These are phyloP conservation scores for Conger conger DNA, from an alignment of 2,113 vertebrate genomes.

Conservation along the genomic window DNA sequence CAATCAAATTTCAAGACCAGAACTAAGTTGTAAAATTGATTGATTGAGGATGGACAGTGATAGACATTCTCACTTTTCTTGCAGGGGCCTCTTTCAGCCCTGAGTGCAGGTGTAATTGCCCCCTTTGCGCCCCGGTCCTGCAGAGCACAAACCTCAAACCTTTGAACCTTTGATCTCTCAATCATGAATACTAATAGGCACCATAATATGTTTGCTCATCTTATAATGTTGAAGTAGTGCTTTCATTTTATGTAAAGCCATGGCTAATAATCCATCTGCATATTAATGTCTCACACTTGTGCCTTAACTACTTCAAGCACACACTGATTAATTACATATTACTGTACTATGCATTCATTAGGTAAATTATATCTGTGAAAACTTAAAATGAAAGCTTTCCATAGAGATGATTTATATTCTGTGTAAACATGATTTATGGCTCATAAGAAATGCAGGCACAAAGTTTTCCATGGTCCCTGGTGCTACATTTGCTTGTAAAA, in stretches of 20 bases:
- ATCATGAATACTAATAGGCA: constrained; percentile 21
- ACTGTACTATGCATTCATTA: constrained; percentile 21
- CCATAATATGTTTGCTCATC: not conserved
- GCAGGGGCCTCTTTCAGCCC: no score
- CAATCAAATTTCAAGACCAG: no score
- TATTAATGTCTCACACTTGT: constrained; percentile 42
- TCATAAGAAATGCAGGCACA: not conserved
- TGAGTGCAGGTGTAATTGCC: no score
- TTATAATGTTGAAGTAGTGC: constrained; percentile 20
- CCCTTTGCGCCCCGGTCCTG: not conserved
- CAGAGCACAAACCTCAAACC: not conserved
- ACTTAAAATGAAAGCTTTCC: constrained; percentile 11
- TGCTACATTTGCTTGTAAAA: not conserved
- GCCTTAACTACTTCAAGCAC: constrained; percentile 37
- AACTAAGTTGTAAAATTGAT: no score
- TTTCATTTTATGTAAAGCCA: constrained; percentile 37
- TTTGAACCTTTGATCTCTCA: constrained; percentile 1
- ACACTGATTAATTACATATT: constrained; percentile 45
- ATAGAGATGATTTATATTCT: constrained; percentile 12
- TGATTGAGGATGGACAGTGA: no score
- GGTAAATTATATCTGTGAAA: constrained; percentile 11
- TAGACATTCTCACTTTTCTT: no score
- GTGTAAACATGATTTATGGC: constrained; percentile 10
- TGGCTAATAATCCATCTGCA: constrained; percentile 37
- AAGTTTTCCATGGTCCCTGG: not conserved